These are phyloP conservation scores for Drusus annulatus DNA, from an alignment of 1,140 invertebrate genomes.

Conservation along the genomic window DNA sequence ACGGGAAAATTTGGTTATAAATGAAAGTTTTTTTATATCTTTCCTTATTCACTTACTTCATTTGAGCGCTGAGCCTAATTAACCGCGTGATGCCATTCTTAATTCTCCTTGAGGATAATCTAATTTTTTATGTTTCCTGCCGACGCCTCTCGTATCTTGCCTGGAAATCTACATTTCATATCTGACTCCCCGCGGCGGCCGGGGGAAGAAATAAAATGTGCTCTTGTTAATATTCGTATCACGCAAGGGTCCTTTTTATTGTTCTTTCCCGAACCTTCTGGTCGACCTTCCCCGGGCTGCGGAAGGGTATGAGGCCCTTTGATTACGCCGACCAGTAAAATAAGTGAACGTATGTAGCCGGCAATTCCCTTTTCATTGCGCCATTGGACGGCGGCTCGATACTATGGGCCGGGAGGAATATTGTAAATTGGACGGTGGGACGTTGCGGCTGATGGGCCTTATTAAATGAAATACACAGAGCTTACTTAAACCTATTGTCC, in stretches of 20 bases:
- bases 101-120: slow-evolving; percentile 50
- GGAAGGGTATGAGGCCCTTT: slow-evolving; percentile 36
- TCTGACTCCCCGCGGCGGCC: slow-evolving; percentile 37
- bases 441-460: not conserved
- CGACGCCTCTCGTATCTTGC: slow-evolving; percentile 42
- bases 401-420: not conserved
- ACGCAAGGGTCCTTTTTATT: slow-evolving; percentile 58
- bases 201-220: slow-evolving; percentile 43
- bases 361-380: slow-evolving; percentile 44
- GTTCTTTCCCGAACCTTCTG: slow-evolving; percentile 48
- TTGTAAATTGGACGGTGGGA: not conserved
- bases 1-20: too few relatives aligned
- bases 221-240: slow-evolving; percentile 57
- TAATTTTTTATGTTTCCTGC: slow-evolving; percentile 44
- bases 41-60: not conserved
- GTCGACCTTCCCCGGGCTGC: slow-evolving; percentile 31
- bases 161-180: slow-evolving; percentile 57
- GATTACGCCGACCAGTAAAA: slow-evolving; percentile 55
- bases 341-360: slow-evolving; percentile 44
- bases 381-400: slow-evolving; percentile 10
- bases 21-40: too few relatives aligned
- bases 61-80: slow-evolving; percentile 24
- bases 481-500: not conserved
- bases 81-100: slow-evolving; percentile 43
- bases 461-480: slow-evolving; percentile 14